These are phyloP conservation scores for Agrochola lota DNA, from an alignment of 2,888 invertebrate genomes.

Conservation along the genomic window DNA sequence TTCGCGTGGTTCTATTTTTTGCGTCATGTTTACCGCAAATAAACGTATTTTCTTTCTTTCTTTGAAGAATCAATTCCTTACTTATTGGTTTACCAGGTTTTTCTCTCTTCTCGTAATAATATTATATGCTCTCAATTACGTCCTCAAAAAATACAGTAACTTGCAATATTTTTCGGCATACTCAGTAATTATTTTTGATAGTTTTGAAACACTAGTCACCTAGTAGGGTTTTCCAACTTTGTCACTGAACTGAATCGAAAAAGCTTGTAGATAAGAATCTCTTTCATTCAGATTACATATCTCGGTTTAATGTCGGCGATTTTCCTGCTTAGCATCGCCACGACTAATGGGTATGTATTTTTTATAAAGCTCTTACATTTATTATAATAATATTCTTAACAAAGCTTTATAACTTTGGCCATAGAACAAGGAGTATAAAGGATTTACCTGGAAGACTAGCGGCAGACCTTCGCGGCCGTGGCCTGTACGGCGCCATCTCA, in stretches of 20 bases:
- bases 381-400: not conserved
- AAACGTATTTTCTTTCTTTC: too few species aligned
- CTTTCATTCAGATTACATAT: not conserved
- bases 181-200: not conserved
- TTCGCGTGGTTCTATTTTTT: too few species aligned
- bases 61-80: too few species aligned
- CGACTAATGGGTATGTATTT: not conserved
- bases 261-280: not conserved
- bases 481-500: conserved; percentile 88
- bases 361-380: not conserved
- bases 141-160: not conserved
- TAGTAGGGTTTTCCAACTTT: not conserved
- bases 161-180: not conserved
- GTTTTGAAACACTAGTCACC: not conserved
- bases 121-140: not conserved
- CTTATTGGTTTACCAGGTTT: too few species aligned
- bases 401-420: conserved; percentile 7
- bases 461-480: conserved; percentile 85
- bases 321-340: not conserved
- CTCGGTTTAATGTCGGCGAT: not conserved
- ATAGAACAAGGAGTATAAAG: not conserved
- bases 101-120: not conserved
- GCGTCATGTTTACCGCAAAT: too few species aligned
- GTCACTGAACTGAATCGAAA: not conserved
- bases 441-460: conserved; percentile 87